Base-by-base conservation (phyloP, 2,888 invertebrate species). In the Cryptocephalus moraei region DNA sequence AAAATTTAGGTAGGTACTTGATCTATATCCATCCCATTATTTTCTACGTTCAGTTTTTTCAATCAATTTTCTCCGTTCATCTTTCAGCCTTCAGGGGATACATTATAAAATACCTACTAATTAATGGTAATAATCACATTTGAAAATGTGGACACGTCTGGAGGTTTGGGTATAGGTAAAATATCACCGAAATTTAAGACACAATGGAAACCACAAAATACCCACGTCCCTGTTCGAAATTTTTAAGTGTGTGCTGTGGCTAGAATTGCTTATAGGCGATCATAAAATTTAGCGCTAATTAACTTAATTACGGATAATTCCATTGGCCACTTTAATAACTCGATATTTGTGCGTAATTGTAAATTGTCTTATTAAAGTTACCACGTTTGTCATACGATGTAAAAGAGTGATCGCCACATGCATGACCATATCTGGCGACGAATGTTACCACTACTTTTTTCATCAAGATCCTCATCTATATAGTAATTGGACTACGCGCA, bases 231-330 rank as follows among this genome's bases (percentile, higher is more conserved):
- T 22, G 22, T 22, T 22, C 22, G 6, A 22, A 22, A 22, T 22
- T 22, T 49, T 43, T 40, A 56, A 56, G 56, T 54, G 55, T 56
- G 52, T 52, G 54, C 58, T 61, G 64, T 62, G 62, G 63, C 52
- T 56, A 52, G 51, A 56, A 63, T 66, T 65, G 61, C 22, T 22
- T 62, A 56, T 56, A 58, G 55, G 56, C 54, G 56, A 59, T 55
- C 54, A 59, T 62, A 60, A 61, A 63, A 57, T 62, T 61, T 62
- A 53, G 56, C 63, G 64, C 65, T 67, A 67, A 68, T 67, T 65
- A 65, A 56, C 59, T 58, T 65, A 65, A 68, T 67, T 67, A 65
- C 50, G 47, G 56, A 56, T 60, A 62, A 63, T 66, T 64, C 56
- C 58, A 55, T 57, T 57, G 61, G 60, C 59, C 60, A 22, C 22